Evolutionary conservation across 1,140 invertebrate species (phyloP), one percentile per base, ranked within the genome.

Genomic region (Pseudomyrmex dendroicus): DNA sequence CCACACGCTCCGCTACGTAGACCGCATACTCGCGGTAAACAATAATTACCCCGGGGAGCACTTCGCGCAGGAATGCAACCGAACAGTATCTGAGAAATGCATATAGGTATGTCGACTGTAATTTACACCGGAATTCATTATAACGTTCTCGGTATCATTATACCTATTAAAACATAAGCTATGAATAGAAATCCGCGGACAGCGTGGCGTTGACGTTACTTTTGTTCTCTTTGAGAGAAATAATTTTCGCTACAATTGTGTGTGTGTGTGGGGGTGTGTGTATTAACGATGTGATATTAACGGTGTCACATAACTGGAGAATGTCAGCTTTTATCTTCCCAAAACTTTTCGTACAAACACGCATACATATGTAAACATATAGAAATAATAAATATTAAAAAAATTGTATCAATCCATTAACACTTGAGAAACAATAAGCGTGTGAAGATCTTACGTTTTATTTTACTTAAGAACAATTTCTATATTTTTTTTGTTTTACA

Each of bases 11-110:
- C 78, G 80, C 74, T 84, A 73, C 67, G 73, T 73, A 84, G 73
- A 77, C 86, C 84, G 76, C 86, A 88, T 89, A 88, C 76, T 73
- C 73, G 63, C 67, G 85, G 84, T 80, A 85, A 89, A 89, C 88
- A 90, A 90, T 91, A 92, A 91, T 91, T 91, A 91, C 87, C 86
- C 64, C 63, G 78, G 86, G 78, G 82, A 84, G 62, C 44, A 84
- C 66, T 67, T 73, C 52, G 74, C 66, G 48, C 68, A 54, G 82
- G 84, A 80, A 88, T 84, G 86, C 86, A 73, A 80, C 77, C 82
- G 74, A 77, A 76, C 12, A 68, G 76, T 67, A 82, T 85, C 72
- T 84, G 85, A 89, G 90, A 87, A 84, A 88, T 73, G 64, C 67
- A 73, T 73, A 76, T 62, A 78, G 89, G 63, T 77, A 86, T 83